Percentiles rank a stretch among this genome's conserved stretches.
Conservation (phyloP, 2,888 invertebrate species). For the Orthosia gothica region DNA sequence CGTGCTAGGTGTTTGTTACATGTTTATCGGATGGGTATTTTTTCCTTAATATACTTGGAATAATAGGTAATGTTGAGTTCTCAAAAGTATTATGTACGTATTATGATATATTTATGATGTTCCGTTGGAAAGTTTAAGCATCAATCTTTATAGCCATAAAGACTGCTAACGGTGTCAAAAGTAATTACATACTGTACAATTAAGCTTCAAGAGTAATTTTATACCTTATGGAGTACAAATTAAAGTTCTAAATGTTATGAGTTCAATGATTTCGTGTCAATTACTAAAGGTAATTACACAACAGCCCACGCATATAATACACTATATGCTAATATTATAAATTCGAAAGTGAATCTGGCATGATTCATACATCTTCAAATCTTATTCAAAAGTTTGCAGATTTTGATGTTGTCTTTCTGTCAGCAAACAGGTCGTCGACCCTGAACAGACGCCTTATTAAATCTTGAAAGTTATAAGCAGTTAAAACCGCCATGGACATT, state of each 20-base stretch:
- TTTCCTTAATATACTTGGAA: conserved; percentile 23
- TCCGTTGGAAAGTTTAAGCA: conserved; percentile 48
- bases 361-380: conserved; percentile 16
- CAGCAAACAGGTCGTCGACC: conserved; percentile 32
- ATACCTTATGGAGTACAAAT: conserved; percentile 19
- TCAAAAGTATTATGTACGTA: neutral
- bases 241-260: conserved; percentile 33
- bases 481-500: neutral
- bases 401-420: conserved; percentile 19
- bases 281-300: conserved; percentile 45
- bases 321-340: conserved; percentile 44
- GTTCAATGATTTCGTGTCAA: conserved; percentile 44
- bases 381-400: neutral
- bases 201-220: conserved; percentile 25
- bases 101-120: conserved; percentile 8
- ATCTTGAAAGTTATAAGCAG: conserved; percentile 1
- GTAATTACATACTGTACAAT: conserved; percentile 33
- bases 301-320: conserved; percentile 29
- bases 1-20: conserved; percentile 9
- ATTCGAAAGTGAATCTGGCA: conserved; percentile 42
- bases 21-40: conserved; percentile 1
- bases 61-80: neutral
- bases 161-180: conserved; percentile 31
- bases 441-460: conserved; percentile 15
- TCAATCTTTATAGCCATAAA: conserved; percentile 36